Conservation (phyloP, 2,888 invertebrate genomes). For the Elegia similella region DNA sequence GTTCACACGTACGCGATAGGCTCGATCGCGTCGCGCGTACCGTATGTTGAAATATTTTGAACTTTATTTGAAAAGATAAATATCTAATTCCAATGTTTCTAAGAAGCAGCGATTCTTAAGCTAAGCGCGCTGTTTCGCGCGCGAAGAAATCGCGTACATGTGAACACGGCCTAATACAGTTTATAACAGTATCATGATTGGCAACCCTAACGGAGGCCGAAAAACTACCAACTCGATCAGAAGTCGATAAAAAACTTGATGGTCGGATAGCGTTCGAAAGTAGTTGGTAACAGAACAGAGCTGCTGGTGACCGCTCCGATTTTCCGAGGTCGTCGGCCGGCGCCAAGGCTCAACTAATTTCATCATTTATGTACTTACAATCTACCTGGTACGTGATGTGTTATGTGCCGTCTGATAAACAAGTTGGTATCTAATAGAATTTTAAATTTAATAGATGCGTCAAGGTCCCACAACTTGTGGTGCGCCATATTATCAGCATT, state of each 20-base stretch:
- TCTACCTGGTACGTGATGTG: conserved; percentile 2
- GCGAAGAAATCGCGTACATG: no score
- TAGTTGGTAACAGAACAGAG: conserved; percentile 15
- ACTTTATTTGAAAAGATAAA: no score
- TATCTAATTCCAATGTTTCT: no score
- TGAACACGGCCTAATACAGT: neutral
- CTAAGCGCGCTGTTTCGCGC: no score
- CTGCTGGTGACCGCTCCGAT: conserved; percentile 36
- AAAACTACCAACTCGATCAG: conserved; percentile 15
- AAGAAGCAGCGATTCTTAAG: no score
- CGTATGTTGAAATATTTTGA: no score
- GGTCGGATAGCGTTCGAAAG: conserved; percentile 36
- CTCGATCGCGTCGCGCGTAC: no score
- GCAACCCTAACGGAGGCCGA: no score
- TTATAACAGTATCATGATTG: neutral
- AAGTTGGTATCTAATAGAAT: neutral
- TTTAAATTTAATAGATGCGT: neutral
- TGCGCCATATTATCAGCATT: neutral
- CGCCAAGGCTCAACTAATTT: conserved; percentile 12
- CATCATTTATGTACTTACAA: conserved; percentile 13
- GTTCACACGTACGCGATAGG: no score
- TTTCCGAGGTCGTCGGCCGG: conserved; percentile 47
- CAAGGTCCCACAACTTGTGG: neutral
- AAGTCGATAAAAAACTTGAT: conserved; percentile 14
- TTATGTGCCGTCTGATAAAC: neutral